Evolutionary conservation across 2,888 invertebrate genomes (phyloP), one percentile per base, ranked within the genome.

Genomic region (Chironomus riparius): DNA sequence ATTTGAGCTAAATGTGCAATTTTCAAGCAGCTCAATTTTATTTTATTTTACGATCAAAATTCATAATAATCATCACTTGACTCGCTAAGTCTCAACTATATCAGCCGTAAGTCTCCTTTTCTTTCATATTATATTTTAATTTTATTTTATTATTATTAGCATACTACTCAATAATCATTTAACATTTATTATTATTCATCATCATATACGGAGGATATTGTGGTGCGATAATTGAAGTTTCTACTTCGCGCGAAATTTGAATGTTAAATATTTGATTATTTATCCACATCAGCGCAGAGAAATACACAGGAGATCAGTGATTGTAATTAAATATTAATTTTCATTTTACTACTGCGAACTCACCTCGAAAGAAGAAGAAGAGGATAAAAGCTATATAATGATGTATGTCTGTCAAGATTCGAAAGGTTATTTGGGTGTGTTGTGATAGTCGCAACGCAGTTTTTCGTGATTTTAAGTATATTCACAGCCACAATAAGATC

Each of bases 291-390:
- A 47, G 28, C 10, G 22, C 6, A 13, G 22, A 24, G 65, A 65
- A 22, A 65, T 65, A 24, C 65, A 21, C 65, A 68, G 38, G 21
- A 74, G 68, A 74, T 68, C 48, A 74, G 65, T 18, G 56, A 28
- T 72, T 61, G 62, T 38, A 65, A 74, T 74, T 74, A 68, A 74
- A 65, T 65, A 74, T 74, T 74, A 74, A 74, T 74, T 74, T 74
- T 74, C 68, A 74, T 68, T 62, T 62, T 62, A 74, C 74, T 74
- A 74, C 74, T 74, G 74, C 38, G 38, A 38, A 38, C 38, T 38
- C 38, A 38, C 38, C 38, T 38, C 38, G 10, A 38, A 38, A 38
- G 38, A 38, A 38, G 38, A 38, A 38, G 10, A 38, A 38, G 38
- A 38, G 10, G 38, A 38, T 38, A 38, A 38, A 38, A 38, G 38